A percentile compares a stretch with the other conserved stretches of the same genome.
Conservation (phyloP, 2,113 vertebrate species). For the Trogon surrucura region DNA sequence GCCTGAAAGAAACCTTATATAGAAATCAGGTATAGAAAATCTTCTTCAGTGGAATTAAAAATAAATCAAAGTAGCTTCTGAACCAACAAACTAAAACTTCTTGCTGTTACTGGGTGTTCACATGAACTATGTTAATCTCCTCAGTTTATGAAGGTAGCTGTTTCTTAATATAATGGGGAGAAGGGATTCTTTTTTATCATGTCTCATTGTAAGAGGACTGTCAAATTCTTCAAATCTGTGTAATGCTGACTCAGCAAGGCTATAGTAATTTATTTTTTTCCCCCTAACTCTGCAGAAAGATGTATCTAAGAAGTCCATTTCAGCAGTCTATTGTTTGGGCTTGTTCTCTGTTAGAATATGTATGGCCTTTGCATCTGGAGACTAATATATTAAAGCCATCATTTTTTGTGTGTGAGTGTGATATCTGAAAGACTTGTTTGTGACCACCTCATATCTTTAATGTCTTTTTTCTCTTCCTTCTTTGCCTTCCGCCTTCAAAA, state of each 20-base stretch:
- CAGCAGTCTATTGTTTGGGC: background rate
- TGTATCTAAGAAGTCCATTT: background rate
- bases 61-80: background rate
- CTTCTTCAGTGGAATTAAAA: background rate
- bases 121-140: background rate
- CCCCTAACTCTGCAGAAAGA: background rate
- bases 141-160: background rate
- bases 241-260: background rate
- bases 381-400: background rate
- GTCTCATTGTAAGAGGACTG: background rate
- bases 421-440: background rate
- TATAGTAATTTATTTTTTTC: background rate
- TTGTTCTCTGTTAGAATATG: background rate
- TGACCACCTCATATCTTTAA: background rate
- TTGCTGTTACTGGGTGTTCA: background rate
- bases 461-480: background rate
- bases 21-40: slow-evolving; percentile 88
- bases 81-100: background rate
- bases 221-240: background rate
- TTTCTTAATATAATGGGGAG: background rate
- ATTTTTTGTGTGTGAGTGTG: background rate
- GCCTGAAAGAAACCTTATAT: slow-evolving; percentile 91
- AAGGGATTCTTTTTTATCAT: background rate
- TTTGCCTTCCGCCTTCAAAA: background rate
- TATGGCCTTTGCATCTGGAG: background rate